Evolutionary conservation across 1,140 invertebrate genomes (phyloP).

Genomic region (Phthorimaea operculella): DNA sequence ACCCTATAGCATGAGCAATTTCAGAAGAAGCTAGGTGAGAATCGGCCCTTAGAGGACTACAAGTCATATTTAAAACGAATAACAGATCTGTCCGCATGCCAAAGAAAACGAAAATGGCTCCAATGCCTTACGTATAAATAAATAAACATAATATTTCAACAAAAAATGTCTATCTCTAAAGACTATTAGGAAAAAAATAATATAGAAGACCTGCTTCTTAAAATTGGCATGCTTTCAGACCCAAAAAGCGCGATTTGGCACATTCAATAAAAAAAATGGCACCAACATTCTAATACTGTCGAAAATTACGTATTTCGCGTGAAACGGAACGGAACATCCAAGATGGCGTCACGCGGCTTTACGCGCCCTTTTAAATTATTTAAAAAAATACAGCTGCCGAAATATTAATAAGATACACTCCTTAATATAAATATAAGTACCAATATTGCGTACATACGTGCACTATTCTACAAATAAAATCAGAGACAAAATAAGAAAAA

Average conservation of each 20-base stretch:
- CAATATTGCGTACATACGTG: constrained; percentile 45
- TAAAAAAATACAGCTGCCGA: constrained; percentile 50
- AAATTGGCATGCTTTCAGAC: neutral
- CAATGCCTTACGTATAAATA: too few species aligned
- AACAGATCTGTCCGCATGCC: too few species aligned
- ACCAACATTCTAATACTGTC: neutral
- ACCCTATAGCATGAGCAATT: too few species aligned
- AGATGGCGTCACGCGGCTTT: constrained; percentile 14
- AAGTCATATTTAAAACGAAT: too few species aligned
- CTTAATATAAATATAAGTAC: constrained; percentile 33
- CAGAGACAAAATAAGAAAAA: constrained; percentile 20
- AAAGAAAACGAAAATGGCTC: too few species aligned
- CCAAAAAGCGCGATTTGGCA: constrained; percentile 11
- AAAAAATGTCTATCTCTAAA: too few species aligned
- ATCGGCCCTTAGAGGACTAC: too few species aligned
- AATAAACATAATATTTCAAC: too few species aligned
- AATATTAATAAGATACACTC: constrained; percentile 42
- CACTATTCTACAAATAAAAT: constrained; percentile 35
- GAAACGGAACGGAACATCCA: neutral
- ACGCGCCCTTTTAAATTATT: constrained; percentile 13
- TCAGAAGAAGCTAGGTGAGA: too few species aligned
- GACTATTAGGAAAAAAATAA: too few species aligned
- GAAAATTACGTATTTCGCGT: neutral
- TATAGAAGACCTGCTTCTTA: neutral
- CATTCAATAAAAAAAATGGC: constrained; percentile 8